Conservation (phyloP, 2,888 invertebrate species). For the Nebria brevicollis region DNA sequence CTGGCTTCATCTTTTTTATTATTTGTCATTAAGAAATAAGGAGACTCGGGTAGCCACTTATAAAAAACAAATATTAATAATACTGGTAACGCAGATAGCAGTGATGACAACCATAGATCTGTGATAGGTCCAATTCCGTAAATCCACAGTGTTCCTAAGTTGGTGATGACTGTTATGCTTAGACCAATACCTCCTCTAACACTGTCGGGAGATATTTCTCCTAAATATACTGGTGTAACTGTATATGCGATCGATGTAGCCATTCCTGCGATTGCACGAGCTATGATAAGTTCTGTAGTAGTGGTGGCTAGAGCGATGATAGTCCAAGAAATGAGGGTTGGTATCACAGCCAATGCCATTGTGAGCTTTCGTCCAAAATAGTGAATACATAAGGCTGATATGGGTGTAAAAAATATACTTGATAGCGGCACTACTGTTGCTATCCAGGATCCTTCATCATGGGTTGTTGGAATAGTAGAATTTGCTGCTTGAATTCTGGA, state of each 20-base stretch:
- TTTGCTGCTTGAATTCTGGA: conserved; percentile 57
- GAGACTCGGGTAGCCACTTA: conserved; percentile 69
- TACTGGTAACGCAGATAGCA: conserved; percentile 67
- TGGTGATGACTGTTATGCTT: conserved; percentile 67
- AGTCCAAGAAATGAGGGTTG: conserved; percentile 69
- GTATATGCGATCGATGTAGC: conserved; percentile 57
- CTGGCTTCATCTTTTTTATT: conserved; percentile 32
- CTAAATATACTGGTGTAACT: conserved; percentile 41
- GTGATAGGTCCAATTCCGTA: conserved; percentile 69
- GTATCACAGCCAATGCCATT: conserved; percentile 67
- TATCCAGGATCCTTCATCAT: conserved; percentile 67
- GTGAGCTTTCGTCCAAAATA: conserved; percentile 70
- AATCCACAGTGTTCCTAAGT: conserved; percentile 69
- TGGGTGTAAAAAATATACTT: conserved; percentile 68
- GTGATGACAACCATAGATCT: conserved; percentile 64
- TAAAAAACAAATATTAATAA: conserved; percentile 66
- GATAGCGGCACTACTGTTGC: conserved; percentile 71
- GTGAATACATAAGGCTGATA: conserved; percentile 71
- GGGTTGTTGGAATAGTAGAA: conserved; percentile 60
- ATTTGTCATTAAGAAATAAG: conserved; percentile 40
- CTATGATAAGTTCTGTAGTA: conserved; percentile 66
- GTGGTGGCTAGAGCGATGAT: conserved; percentile 67
- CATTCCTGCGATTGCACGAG: conserved; percentile 69
- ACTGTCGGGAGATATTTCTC: conserved; percentile 43
- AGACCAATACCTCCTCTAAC: conserved; percentile 64